A percentile compares a stretch with the other conserved stretches of the same genome.
Evolutionary conservation across 2,113 vertebrate species (phyloP).

Genomic region (Axis porcinus): DNA sequence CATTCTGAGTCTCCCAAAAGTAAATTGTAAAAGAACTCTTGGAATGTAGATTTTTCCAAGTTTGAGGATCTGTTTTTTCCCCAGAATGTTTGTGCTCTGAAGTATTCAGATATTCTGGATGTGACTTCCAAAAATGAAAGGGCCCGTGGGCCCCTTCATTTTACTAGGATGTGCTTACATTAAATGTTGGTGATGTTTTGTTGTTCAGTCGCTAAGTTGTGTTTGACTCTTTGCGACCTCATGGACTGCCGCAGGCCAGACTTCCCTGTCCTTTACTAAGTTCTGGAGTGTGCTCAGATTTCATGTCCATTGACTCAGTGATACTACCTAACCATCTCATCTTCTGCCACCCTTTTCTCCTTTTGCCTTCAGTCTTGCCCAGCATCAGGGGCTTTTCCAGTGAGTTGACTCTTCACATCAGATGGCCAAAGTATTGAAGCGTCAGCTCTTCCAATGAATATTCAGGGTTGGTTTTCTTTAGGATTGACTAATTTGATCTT

Average conservation of each 20-base stretch:
- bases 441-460: no score
- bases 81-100: not conserved
- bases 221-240: not conserved
- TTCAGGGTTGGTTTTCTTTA: no score
- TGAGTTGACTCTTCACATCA: not conserved
- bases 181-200: not conserved
- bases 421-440: not conserved
- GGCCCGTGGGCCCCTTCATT: not conserved
- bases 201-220: not conserved
- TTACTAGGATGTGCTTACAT: not conserved
- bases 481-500: no score
- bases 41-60: constrained; percentile 12
- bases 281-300: not conserved
- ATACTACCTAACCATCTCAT: not conserved
- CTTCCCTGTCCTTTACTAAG: not conserved
- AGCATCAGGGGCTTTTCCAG: not conserved
- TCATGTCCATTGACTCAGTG: not conserved
- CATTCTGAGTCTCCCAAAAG: not conserved
- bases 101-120: constrained; percentile 5
- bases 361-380: not conserved
- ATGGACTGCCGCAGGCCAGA: not conserved
- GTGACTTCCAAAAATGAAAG: not conserved
- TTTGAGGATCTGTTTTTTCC: not conserved
- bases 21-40: not conserved
- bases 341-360: not conserved